Conservation (phyloP, 2,888 invertebrate genomes). For the Dolichomitus sp. region DNA sequence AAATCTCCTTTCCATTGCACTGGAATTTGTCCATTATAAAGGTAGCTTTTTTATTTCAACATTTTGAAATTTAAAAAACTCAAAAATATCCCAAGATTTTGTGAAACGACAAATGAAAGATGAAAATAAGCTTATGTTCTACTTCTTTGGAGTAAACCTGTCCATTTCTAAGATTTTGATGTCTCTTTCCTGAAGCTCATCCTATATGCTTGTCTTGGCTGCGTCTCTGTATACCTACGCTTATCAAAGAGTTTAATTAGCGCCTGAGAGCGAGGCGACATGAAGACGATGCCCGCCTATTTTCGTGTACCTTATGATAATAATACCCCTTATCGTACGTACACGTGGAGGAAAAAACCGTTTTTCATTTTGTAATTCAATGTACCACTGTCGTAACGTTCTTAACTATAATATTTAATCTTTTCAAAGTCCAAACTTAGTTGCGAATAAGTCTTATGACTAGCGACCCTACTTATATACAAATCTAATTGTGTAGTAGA, state of each 20-base stretch:
- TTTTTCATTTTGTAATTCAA: conserved; percentile 6
- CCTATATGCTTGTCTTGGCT: background rate
- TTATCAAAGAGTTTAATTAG: conserved; percentile 72
- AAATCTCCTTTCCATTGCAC: background rate
- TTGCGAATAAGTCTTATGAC: background rate
- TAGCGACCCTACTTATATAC: background rate
- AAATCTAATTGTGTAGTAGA: background rate
- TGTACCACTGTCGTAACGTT: background rate
- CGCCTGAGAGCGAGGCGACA: conserved; percentile 63
- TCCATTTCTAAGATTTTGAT: background rate
- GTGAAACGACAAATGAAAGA: background rate
- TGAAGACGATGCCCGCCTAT: conserved; percentile 65
- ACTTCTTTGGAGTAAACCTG: background rate
- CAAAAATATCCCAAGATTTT: too few relatives aligned
- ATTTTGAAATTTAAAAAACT: too few relatives aligned
- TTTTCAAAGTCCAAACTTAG: too few relatives aligned
- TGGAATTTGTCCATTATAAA: background rate
- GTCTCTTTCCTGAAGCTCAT: background rate
- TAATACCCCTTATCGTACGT: conserved; percentile 73
- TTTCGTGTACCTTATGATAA: conserved; percentile 70
- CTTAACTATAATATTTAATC: background rate
- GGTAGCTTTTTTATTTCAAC: too few relatives aligned
- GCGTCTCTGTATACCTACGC: conserved; percentile 65
- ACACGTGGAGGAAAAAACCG: conserved; percentile 59
- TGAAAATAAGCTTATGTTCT: background rate